These are phyloP conservation scores for Aegithalos caudatus DNA, from an alignment of 2,113 vertebrate species.

Conservation along the genomic window DNA sequence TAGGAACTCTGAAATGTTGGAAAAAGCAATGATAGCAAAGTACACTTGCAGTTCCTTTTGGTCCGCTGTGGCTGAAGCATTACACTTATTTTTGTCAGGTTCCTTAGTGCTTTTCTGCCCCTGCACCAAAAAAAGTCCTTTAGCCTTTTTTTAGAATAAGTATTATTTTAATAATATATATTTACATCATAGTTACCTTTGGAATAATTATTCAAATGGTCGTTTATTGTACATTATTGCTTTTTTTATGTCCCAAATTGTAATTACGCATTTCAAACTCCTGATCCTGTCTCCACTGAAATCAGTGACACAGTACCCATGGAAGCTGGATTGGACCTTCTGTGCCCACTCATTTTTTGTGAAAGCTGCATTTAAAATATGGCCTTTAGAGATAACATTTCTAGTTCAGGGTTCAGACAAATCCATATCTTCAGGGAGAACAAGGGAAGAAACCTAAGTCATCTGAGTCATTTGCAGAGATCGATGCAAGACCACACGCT, in stretches of 20 bases:
- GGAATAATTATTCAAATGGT: neutral
- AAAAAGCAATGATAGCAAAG: neutral
- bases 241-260: neutral
- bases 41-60: neutral
- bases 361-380: neutral
- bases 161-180: neutral
- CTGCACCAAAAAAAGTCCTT: accelerated
- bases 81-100: neutral
- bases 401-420: neutral
- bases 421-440: neutral
- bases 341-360: neutral
- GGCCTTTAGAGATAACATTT: neutral
- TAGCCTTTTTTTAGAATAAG: neutral
- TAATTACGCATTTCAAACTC: neutral
- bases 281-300: neutral
- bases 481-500: neutral
- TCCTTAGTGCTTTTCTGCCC: neutral
- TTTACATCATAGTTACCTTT: neutral
- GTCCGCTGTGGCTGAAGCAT: neutral
- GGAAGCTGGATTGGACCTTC: neutral
- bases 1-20: neutral
- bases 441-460: neutral
- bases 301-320: neutral
- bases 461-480: neutral
- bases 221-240: neutral